Percentiles rank a stretch among this genome's conserved stretches.
Evolutionary conservation across 2,888 invertebrate species (phyloP).

Genomic region (Tetragnatha montana): DNA sequence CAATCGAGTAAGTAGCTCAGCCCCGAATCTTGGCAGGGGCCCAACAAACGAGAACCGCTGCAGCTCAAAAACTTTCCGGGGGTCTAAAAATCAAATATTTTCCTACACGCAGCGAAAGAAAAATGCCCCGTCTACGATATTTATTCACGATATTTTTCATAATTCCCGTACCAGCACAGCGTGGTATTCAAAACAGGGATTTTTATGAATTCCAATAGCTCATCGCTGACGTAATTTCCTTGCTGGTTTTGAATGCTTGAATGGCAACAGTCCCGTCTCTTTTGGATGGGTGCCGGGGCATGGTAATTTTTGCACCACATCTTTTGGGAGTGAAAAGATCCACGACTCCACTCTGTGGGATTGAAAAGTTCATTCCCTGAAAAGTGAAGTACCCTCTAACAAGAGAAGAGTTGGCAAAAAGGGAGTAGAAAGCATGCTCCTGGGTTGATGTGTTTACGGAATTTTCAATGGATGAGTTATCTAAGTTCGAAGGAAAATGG

Average conservation of each 20-base stretch:
- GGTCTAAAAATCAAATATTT: background rate
- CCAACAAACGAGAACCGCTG: background rate
- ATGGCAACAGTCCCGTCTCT: background rate
- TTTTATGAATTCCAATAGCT: slow-evolving; percentile 23
- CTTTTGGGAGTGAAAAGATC: background rate
- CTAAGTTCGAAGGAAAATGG: background rate
- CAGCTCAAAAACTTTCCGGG: background rate
- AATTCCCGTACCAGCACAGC: background rate
- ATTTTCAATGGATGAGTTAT: background rate
- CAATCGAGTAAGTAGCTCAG: background rate
- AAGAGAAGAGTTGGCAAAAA: background rate
- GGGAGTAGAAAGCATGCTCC: background rate
- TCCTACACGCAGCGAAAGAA: background rate
- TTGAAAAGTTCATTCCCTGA: background rate
- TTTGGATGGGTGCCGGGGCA: background rate
- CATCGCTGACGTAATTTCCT: background rate
- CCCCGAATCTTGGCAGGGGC: background rate
- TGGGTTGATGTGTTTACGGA: background rate
- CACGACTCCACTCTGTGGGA: background rate
- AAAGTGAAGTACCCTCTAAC: background rate
- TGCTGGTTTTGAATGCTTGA: background rate
- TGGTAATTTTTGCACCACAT: background rate
- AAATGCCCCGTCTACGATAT: background rate
- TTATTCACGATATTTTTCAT: background rate
- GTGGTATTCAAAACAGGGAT: slow-evolving; percentile 13